A percentile compares a stretch with the other conserved stretches of the same genome.
These are phyloP conservation scores for Euplexia lucipara DNA, from an alignment of 2,888 invertebrate species.

Conservation along the genomic window DNA sequence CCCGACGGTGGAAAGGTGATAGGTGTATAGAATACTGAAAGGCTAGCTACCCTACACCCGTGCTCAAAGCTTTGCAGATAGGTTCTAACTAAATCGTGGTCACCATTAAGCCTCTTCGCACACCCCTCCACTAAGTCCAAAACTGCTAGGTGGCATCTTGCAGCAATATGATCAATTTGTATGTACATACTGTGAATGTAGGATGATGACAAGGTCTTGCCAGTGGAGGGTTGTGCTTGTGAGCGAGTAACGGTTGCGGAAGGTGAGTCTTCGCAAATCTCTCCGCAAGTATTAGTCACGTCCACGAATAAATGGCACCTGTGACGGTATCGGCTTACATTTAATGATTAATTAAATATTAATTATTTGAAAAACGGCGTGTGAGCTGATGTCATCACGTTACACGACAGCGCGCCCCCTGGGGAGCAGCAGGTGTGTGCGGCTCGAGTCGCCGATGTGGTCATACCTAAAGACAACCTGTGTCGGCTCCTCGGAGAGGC, in stretches of 20 bases:
- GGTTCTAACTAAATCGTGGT: too few species aligned
- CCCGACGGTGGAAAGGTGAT: too few species aligned
- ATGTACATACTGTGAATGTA: too few species aligned
- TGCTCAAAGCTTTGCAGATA: too few species aligned
- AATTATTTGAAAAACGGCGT: constrained; percentile 10
- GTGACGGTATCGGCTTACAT: constrained; percentile 45
- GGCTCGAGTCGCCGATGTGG: neutral
- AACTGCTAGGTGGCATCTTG: too few species aligned
- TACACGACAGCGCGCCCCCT: neutral
- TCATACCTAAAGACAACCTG: neutral
- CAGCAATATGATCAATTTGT: neutral
- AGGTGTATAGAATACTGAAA: too few species aligned
- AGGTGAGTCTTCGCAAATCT: neutral
- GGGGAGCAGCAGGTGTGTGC: constrained; percentile 15
- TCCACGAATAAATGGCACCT: constrained; percentile 41
- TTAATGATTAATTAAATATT: constrained; percentile 34
- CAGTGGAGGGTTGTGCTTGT: neutral
- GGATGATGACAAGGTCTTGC: neutral
- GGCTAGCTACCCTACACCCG: too few species aligned
- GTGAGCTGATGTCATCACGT: constrained; percentile 28
- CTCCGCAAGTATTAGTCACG: constrained; percentile 11
- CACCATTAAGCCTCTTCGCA: too few species aligned
- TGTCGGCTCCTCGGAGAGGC: neutral
- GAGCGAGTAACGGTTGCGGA: neutral
- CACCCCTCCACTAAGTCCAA: too few species aligned